phyloP scores from a whole-genome alignment of 2,113 vertebrate species.

The Nicator chloris region DNA sequence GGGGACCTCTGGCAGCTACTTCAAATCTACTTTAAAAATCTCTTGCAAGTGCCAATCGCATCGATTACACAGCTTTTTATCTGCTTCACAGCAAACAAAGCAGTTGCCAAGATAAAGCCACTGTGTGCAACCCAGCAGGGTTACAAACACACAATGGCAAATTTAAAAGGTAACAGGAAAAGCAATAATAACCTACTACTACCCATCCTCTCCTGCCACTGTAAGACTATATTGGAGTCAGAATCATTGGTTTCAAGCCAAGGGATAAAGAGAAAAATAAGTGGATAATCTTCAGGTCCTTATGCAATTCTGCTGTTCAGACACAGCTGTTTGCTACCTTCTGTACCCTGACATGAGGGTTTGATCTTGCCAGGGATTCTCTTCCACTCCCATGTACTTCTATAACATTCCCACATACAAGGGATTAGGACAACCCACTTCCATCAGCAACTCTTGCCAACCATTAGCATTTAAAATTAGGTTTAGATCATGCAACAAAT shows the following conservation, averaged over 20 bases:
- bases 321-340: background rate
- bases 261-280: background rate
- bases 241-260: background rate
- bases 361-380: background rate
- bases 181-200: background rate
- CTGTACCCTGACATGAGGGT: background rate
- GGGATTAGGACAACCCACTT: background rate
- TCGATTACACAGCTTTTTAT: conserved; percentile 19
- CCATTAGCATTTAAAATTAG: background rate
- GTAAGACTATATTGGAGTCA: background rate
- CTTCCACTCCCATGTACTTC: background rate
- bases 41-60: background rate
- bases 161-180: background rate
- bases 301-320: background rate
- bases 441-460: background rate
- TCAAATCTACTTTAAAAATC: background rate
- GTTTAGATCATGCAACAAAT: background rate
- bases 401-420: background rate
- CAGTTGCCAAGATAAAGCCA: conserved; percentile 50
- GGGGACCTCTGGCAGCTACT: background rate
- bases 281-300: background rate
- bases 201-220: background rate
- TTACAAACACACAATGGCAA: background rate
- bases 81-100: conserved; percentile 39
- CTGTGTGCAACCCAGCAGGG: background rate